phyloP scores from a whole-genome alignment of 2,113 vertebrate genomes.

The Corythaeola cristata region DNA sequence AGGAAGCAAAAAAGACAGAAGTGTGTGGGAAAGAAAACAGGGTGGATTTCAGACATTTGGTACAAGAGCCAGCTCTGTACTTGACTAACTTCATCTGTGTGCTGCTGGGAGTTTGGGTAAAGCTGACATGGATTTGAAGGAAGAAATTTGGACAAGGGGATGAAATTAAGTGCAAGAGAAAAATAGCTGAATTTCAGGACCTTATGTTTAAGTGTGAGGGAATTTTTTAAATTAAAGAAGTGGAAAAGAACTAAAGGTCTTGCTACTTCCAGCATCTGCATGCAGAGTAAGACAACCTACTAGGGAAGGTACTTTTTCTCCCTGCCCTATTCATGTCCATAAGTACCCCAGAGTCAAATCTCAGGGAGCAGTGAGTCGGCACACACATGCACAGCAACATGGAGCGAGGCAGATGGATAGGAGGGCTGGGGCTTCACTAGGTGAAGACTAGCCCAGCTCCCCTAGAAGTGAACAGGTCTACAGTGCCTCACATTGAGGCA shows the following conservation, averaged over 20 bases:
- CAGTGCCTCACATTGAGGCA: not conserved
- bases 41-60: slow-evolving; percentile 19
- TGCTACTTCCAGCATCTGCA: not conserved
- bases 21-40: slow-evolving; percentile 43
- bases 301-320: not conserved
- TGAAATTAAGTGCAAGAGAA: slow-evolving; percentile 36
- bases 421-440: not conserved
- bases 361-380: not conserved
- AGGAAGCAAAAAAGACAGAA: not conserved
- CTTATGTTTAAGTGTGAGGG: not conserved
- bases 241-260: not conserved
- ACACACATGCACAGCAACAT: accelerated
- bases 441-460: not conserved
- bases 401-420: not conserved
- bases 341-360: not conserved
- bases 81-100: slow-evolving; percentile 1
- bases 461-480: not conserved
- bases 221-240: not conserved
- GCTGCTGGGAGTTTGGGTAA: not conserved
- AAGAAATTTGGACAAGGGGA: not conserved
- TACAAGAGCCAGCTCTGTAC: not conserved
- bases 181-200: not conserved
- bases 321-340: not conserved
- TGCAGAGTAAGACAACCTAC: not conserved
- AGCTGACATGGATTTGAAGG: not conserved